Base-by-base conservation (phyloP, 2,888 invertebrate species). In the Omphaloscelis lunosa region DNA sequence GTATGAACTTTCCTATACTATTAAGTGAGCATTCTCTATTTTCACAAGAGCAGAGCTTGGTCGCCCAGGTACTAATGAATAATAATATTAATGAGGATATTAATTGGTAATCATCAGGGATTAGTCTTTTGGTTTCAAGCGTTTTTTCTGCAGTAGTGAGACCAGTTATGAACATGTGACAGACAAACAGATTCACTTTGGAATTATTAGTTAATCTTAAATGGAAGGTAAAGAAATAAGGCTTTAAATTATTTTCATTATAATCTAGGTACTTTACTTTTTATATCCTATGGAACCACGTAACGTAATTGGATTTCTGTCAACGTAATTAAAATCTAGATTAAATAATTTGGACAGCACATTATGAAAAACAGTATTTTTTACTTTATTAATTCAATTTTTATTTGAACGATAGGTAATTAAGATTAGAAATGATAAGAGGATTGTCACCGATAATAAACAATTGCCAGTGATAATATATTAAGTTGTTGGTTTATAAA, bases 321-420 rank as follows among this genome's bases (percentile, higher is more conserved):
- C n/a, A n/a, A 77, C n/a, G n/a, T n/a, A n/a, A 39, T 76, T 41
- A 41, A n/a, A 53, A 27, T 77, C 41, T 77, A n/a, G 20, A n/a
- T 39, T 48, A 41, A 74, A 51, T 51, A 29, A 23, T 39, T 72
- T 27, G 20, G 20, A 20, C 41, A 29, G 27, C 11, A 27, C 8
- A 29, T 23, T 23, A 29, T 23, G 11, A 15, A 20, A 71, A 71
- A 39, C 27, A 8, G 17, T 29, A 7, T 75, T 20, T 74, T 39
- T 4, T 29, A 17, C 9, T 45, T 74, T 20, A 23, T 39, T n/a
- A 27, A n/a, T 20, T 12, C 1, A 23, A 5, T 17, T 39, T n/a
- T 51, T 51, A n/a, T 75, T 62, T 41, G 20, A 17, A 56, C 34
- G 45, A 45, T 56, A 53, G 17, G n/a, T 5, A 62, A 45, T 53